Conservation (phyloP, 2,797 vertebrate genomes). For the Cottoperca gobio region DNA sequence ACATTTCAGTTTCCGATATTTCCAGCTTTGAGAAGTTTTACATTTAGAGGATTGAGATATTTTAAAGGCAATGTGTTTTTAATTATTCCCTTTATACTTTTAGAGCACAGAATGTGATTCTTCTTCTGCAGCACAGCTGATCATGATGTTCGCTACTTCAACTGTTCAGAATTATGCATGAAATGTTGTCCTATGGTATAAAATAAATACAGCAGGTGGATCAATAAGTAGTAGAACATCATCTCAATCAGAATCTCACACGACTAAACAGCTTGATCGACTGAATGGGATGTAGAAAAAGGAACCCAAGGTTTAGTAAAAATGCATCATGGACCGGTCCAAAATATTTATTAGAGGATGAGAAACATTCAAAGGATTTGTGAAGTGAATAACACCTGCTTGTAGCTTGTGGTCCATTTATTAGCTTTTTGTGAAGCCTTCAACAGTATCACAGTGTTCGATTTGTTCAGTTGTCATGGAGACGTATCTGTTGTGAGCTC, state of each 20-base stretch:
- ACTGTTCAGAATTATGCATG: conserved; percentile 6
- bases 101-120: background rate
- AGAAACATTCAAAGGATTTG: background rate
- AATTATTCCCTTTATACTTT: conserved; percentile 31
- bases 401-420: background rate
- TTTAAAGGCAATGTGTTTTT: conserved; percentile 3
- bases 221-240: conserved; percentile 6
- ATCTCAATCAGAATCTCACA: background rate
- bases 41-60: conserved; percentile 21
- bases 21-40: conserved; percentile 22
- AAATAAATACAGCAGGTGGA: conserved; percentile 19
- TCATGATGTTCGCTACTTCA: background rate
- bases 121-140: background rate
- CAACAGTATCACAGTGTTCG: background rate
- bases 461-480: background rate
- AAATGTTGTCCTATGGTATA: conserved; percentile 1
- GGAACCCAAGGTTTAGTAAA: background rate
- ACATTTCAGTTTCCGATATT: conserved; percentile 51
- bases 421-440: background rate
- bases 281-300: background rate
- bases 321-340: background rate
- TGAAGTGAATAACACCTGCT: background rate
- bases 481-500: background rate
- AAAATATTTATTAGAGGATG: background rate
- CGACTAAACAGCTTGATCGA: background rate